Conservation (phyloP, 37 sponge, comb jelly and placozoan species). For the Theonella swinhoei region DNA sequence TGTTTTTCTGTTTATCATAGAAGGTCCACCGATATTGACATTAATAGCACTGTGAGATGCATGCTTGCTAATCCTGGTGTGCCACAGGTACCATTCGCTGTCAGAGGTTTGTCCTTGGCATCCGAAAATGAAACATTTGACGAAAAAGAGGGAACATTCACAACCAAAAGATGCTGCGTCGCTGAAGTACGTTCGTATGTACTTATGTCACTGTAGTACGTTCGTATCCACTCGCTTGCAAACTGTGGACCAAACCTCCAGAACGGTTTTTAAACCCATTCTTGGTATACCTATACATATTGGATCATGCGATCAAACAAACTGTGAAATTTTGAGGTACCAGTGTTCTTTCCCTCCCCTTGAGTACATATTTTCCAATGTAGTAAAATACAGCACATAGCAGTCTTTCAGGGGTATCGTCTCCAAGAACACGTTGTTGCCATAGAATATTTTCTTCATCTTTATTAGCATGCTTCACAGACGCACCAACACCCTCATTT, state of each 20-base stretch:
- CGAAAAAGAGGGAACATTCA: too few species aligned
- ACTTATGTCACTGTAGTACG: slow-evolving; percentile 30
- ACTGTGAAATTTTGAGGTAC: background rate
- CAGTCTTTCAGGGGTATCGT: slow-evolving; percentile 1
- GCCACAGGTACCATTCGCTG: too few species aligned
- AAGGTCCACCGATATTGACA: too few species aligned
- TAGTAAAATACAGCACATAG: slow-evolving; percentile 12
- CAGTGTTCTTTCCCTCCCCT: slow-evolving; percentile 25
- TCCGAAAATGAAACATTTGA: too few species aligned
- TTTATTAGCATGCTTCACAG: background rate
- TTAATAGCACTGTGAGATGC: too few species aligned
- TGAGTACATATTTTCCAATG: slow-evolving; percentile 4
- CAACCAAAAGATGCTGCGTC: slow-evolving; percentile 25
- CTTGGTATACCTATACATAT: background rate
- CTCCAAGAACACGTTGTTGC: slow-evolving; percentile 10
- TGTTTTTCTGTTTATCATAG: too few species aligned
- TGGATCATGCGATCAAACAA: background rate
- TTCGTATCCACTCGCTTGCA: slow-evolving; percentile 40
- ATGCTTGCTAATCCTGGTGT: too few species aligned
- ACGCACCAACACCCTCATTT: background rate
- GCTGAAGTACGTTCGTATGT: slow-evolving; percentile 36
- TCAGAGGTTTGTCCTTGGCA: too few species aligned
- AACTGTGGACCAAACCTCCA: slow-evolving; percentile 34
- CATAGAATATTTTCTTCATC: too few species aligned
- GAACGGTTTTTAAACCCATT: slow-evolving; percentile 2